Evolutionary conservation across 2,113 vertebrate species (phyloP).

Genomic region (Gymnorhina tibicen): DNA sequence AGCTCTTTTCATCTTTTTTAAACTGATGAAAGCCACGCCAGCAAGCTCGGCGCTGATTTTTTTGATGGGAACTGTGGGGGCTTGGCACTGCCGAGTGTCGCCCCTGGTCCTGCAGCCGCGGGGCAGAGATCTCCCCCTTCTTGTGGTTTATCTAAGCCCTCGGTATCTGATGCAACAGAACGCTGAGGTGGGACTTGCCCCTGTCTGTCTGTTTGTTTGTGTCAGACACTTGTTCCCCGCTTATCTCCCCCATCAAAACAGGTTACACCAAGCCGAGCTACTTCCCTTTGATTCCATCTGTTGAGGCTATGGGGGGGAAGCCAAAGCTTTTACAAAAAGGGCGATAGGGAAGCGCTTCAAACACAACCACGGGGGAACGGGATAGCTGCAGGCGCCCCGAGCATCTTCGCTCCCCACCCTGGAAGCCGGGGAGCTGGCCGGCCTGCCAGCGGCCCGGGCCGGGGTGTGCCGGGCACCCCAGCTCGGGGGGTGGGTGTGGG

Average conservation of each 20-base stretch:
- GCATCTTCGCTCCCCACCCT: constrained; percentile 49
- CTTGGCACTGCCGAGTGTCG: constrained; percentile 52
- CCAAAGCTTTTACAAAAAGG: constrained; percentile 34
- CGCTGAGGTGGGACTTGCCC: constrained; percentile 49
- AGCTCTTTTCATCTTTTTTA: constrained; percentile 61
- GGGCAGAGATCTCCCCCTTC: constrained; percentile 64
- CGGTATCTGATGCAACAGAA: constrained; percentile 47
- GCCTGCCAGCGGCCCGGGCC: not conserved
- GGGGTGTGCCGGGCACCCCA: not conserved
- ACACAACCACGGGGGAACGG: constrained; percentile 17
- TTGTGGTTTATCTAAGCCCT: constrained; percentile 46
- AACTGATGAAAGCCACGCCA: constrained; percentile 61
- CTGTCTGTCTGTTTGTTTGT: constrained; percentile 62
- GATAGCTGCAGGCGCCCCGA: constrained; percentile 47
- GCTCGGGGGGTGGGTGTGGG: not conserved
- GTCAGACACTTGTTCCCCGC: constrained; percentile 48
- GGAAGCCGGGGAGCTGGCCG: not conserved
- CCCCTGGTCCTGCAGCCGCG: constrained; percentile 57
- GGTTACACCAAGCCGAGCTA: constrained; percentile 53
- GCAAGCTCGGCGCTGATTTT: constrained; percentile 37
- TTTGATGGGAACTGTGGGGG: constrained; percentile 63
- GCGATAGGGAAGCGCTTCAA: constrained; percentile 62
- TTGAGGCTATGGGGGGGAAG: constrained; percentile 55
- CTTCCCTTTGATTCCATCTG: constrained; percentile 65
- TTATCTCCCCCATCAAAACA: constrained; percentile 57